These are phyloP conservation scores for Rhinolophus sinicus DNA, from an alignment of 2,113 vertebrate genomes.

Conservation along the genomic window DNA sequence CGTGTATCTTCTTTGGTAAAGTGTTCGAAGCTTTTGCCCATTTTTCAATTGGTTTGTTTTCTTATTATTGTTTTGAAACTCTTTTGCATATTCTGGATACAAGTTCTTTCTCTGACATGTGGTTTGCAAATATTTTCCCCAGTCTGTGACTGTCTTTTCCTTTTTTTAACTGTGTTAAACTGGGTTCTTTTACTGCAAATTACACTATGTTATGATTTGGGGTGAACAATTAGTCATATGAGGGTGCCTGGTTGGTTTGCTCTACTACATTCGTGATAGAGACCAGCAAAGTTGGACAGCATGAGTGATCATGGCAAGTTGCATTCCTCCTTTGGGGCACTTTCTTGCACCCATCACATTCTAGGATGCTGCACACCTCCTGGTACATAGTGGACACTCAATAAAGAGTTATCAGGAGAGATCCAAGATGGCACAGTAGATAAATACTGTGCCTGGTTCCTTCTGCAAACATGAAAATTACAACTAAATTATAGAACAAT, in stretches of 20 bases:
- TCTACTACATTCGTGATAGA: neutral
- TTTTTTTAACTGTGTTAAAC: neutral
- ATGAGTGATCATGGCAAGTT: neutral
- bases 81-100: neutral
- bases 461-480: no score
- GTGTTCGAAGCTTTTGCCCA: neutral
- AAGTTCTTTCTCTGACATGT: neutral
- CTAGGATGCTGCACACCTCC: neutral
- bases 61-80: conserved; percentile 6
- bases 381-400: neutral
- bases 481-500: no score
- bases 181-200: neutral
- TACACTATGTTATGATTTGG: neutral
- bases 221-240: neutral
- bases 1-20: neutral
- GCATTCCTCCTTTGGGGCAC: neutral
- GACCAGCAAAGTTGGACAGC: neutral
- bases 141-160: neutral
- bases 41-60: neutral
- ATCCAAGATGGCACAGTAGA: no score
- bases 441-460: no score
- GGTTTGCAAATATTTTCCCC: neutral
- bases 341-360: neutral
- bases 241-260: neutral
- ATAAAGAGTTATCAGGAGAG: neutral